Evolutionary conservation across 2,113 vertebrate species (phyloP), one percentile per base, ranked within the genome.

Genomic region (Solea senegalensis): DNA sequence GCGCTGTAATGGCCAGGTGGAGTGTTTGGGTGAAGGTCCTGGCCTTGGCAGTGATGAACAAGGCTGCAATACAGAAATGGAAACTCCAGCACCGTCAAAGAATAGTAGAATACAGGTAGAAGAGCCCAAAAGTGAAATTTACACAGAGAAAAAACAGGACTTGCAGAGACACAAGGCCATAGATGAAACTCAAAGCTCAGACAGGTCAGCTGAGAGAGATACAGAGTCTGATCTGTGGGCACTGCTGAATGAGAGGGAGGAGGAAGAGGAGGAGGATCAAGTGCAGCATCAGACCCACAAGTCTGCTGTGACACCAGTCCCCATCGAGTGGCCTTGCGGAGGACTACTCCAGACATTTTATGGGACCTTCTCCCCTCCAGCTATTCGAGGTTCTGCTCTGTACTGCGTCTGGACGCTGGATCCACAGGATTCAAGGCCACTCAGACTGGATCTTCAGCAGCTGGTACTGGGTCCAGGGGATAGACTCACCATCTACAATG

Each of bases 401-500:
- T 71, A 72, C 28, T 97, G 96, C 76, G 84, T 94, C 49, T 97
- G 96, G 96, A 90, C 92, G 2, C 80, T 96, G 68, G 94, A 97
- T 59, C 94, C 95, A 1, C 92, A 95, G 10, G 96, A 96, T 70
- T 89, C 94, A 12, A 91, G 95, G 26, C 93, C 94, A 0, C 91
- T 97, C 16, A 93, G 90, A 1, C 84, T 97, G 64, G 93, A 94
- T 78, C 93, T 97, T 72, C 94, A 94, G 5, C 83, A 92, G 68
- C 82, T 96, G 46, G 82, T 91, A 5, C 86, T 97, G 63, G 94
- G 94, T 0, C 49, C 77, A 0, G 85, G 80, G 11, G 96, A 97
- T 55, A 80, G 69, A 0, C 89, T 97, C 9, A 92, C 82, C 0
- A 86, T 97, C 13, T 94, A 92, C 49, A 94, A 95, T 34, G 34